Percentiles rank a stretch among this genome's conserved stretches.
Evolutionary conservation across 2,888 invertebrate species (phyloP).

Genomic region (Apoda limacodes): DNA sequence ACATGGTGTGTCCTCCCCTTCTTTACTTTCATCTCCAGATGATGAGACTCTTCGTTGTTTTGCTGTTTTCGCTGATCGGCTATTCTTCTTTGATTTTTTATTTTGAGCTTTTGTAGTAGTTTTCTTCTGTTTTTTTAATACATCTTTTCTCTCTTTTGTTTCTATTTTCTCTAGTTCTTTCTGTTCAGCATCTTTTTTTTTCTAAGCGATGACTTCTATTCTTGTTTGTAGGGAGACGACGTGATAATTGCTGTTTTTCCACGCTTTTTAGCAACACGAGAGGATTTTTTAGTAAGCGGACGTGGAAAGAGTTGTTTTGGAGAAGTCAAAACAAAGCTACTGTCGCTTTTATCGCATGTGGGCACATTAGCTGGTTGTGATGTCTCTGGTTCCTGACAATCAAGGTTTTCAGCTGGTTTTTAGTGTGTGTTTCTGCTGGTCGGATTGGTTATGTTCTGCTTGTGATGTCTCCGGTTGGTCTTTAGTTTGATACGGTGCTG

Average conservation of each 20-base stretch:
- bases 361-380: slow-evolving; percentile 11
- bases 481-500: slow-evolving; percentile 10
- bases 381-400: slow-evolving; percentile 12
- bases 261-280: slow-evolving; percentile 13
- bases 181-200: slow-evolving; percentile 8
- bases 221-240: slow-evolving; percentile 15
- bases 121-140: slow-evolving; percentile 11
- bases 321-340: slow-evolving; percentile 13
- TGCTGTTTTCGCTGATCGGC: slow-evolving; percentile 8
- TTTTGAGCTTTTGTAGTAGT: too few relatives aligned
- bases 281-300: slow-evolving; percentile 12
- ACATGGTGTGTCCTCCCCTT: slow-evolving; percentile 9
- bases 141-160: slow-evolving; percentile 9
- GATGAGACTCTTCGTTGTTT: slow-evolving; percentile 14
- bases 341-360: slow-evolving; percentile 11
- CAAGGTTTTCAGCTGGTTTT: slow-evolving; percentile 13
- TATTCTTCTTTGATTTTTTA: slow-evolving; percentile 9
- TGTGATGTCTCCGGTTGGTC: slow-evolving; percentile 11
- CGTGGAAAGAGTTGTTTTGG: slow-evolving; percentile 11
- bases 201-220: slow-evolving; percentile 11
- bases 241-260: slow-evolving; percentile 18
- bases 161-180: slow-evolving; percentile 11
- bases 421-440: slow-evolving; percentile 15
- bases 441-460: slow-evolving; percentile 15
- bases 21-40: slow-evolving; percentile 14